Base-by-base conservation (phyloP, 2,113 vertebrate genomes). In the Maccullochella peelii region DNA sequence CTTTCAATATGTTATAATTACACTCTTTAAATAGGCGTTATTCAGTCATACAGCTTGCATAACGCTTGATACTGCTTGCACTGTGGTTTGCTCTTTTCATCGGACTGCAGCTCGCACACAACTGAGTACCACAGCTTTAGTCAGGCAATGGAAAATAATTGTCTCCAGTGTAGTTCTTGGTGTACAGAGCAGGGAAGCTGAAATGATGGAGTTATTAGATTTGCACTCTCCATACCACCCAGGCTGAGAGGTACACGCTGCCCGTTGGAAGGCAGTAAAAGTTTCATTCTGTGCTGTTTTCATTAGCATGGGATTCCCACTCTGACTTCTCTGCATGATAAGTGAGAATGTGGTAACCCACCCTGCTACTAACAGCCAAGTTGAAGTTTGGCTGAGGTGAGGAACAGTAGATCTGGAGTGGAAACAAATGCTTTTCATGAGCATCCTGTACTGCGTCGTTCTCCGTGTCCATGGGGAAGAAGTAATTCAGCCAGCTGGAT, bases 1-100 rank as follows among this genome's bases (percentile, higher is more conserved):
- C 63, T 77, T 80, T 81, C 69, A 77, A 58, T 83, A 71, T 71
- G 49, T 81, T 54, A 61, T 77, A 78, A 82, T 85, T 81, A 80
- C 33, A 27, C 36, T 59, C n/a, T 89, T 75, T 79, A 84, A 85
- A 89, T 86, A 73, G 80, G 54, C 42, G 49, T 74, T 71, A 66
- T 38, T 71, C 57, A 61, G 23, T 20, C 61, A 63, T 59, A 15
- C 33, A 73, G 7, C 61, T 73, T 79, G 7, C 73, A 71, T 84
- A 83, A 79, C 50, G 2, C 50, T 42, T 44, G 40, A 49, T 16
- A 68, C 27, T 49, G 42, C 15, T 5, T 49, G 6, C 21, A 55
- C 14, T 54, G 27, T 52, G 49, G 14, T 30, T 80, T 61, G 47
- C n/a, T 61, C 27, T 79, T 69, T 80, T 62, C 38, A 33, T 66